phyloP scores from a whole-genome alignment of 2,888 invertebrate species.

The Stegana nigrithorax region DNA sequence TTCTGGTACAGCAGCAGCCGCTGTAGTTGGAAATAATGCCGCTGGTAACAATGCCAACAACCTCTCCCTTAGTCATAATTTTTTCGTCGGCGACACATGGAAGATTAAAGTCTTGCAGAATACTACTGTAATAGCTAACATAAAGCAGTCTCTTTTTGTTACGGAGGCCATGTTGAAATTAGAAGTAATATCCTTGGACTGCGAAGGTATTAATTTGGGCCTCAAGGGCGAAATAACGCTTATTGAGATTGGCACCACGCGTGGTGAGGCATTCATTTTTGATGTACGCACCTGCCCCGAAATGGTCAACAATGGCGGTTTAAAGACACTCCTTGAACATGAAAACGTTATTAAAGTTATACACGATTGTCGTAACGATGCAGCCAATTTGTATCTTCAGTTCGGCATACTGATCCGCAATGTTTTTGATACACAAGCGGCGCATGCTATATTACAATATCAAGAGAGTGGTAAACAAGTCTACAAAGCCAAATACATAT shows the following conservation, averaged over 20 bases:
- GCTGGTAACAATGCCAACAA: conserved; percentile 67
- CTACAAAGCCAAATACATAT: conserved; percentile 93
- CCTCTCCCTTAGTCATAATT: conserved; percentile 62
- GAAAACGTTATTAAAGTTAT: conserved; percentile 87
- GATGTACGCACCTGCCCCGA: conserved; percentile 88
- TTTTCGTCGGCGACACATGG: conserved; percentile 79
- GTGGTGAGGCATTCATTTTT: conserved; percentile 87
- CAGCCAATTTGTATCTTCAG: conserved; percentile 86
- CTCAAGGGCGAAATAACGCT: conserved; percentile 88
- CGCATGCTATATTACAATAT: conserved; percentile 90
- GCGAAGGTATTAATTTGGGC: conserved; percentile 93
- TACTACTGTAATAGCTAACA: conserved; percentile 83
- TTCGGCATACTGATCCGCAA: conserved; percentile 85
- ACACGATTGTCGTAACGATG: conserved; percentile 93
- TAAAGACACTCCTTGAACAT: conserved; percentile 84
- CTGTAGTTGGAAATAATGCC: conserved; percentile 46
- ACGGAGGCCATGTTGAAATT: conserved; percentile 78
- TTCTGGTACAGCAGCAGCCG: neutral
- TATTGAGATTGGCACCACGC: conserved; percentile 85
- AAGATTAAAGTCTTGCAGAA: conserved; percentile 84
- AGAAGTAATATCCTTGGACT: conserved; percentile 84
- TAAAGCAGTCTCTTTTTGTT: conserved; percentile 82
- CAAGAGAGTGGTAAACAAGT: conserved; percentile 92
- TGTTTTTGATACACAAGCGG: conserved; percentile 94
- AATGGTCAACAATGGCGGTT: conserved; percentile 81